Conservation (phyloP, 1,140 invertebrate species). For the Bombus huntii region DNA sequence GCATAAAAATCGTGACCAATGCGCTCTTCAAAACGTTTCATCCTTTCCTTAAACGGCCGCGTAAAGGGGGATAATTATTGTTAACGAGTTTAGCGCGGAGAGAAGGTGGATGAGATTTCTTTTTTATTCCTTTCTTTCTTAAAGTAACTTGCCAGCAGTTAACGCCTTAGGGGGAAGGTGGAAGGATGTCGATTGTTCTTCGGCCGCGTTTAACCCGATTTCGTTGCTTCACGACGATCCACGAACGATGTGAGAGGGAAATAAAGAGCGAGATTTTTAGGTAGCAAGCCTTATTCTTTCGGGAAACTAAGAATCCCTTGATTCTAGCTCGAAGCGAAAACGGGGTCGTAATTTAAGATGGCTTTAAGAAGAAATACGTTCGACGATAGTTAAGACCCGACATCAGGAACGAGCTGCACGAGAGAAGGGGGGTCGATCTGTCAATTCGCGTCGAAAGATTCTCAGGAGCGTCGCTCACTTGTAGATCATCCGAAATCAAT, state of each 20-base stretch:
- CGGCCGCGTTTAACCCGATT: neutral
- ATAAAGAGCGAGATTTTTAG: slow-evolving; percentile 34
- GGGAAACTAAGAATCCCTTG: neutral
- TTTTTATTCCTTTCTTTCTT: neutral
- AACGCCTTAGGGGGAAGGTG: neutral
- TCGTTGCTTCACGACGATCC: slow-evolving; percentile 7
- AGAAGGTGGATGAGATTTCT: neutral
- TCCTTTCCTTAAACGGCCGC: too few species aligned
- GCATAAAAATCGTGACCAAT: neutral
- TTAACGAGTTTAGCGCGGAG: neutral
- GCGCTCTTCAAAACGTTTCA: too few species aligned
- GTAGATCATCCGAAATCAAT: slow-evolving; percentile 28
- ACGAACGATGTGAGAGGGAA: neutral
- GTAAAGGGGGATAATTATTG: neutral
- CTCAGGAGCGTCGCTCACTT: neutral
- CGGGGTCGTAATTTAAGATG: slow-evolving; percentile 45
- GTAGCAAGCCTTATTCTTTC: slow-evolving; percentile 40
- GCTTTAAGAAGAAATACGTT: slow-evolving; percentile 37
- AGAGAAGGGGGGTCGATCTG: slow-evolving; percentile 6
- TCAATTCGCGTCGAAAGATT: slow-evolving; percentile 24
- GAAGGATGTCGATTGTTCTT: neutral
- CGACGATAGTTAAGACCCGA: slow-evolving; percentile 33
- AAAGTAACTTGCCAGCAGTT: slow-evolving; percentile 9
- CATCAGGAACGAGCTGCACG: slow-evolving; percentile 1
- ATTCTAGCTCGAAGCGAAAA: slow-evolving; percentile 4